phyloP scores from a whole-genome alignment of 2,797 vertebrate species.

The Salmo trutta region DNA sequence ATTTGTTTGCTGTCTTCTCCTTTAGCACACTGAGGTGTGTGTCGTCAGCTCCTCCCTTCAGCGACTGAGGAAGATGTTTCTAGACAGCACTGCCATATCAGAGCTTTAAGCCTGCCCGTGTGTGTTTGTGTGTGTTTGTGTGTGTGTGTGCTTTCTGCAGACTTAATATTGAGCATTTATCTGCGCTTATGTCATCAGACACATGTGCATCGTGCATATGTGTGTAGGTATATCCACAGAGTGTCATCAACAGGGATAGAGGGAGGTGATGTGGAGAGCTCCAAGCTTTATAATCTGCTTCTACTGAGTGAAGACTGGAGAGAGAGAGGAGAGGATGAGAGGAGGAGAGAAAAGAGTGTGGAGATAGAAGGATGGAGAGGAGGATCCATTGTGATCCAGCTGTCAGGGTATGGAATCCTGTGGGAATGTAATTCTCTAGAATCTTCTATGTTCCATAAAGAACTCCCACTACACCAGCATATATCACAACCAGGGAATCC shows the following conservation, averaged over 20 bases:
- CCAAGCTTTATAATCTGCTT: slow-evolving; percentile 71
- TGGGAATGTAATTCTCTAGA: background rate
- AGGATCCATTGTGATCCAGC: background rate
- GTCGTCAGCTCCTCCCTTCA: slow-evolving; percentile 9
- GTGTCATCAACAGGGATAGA: slow-evolving; percentile 59
- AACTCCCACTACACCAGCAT: background rate
- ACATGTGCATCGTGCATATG: background rate
- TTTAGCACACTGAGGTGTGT: slow-evolving; percentile 4
- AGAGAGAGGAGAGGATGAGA: slow-evolving; percentile 3
- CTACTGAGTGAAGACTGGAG: slow-evolving; percentile 30
- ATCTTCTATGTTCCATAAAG: background rate
- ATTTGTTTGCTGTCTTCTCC: background rate
- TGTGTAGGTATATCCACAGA: slow-evolving; percentile 33
- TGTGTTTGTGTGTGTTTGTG: slow-evolving; percentile 18
- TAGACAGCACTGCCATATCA: slow-evolving; percentile 25
- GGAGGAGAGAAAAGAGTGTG: no score
- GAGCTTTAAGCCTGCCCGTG: slow-evolving; percentile 22
- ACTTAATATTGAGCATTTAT: background rate
- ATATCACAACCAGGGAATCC: slow-evolving; percentile 9
- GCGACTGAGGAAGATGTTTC: background rate
- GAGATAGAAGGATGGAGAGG: slow-evolving; percentile 16
- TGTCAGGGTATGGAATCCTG: no score
- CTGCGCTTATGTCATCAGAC: background rate
- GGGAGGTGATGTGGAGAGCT: slow-evolving; percentile 45
- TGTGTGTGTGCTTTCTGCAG: slow-evolving; percentile 16